Conservation (phyloP, 2,888 invertebrate species). For the Oconnorella tubifera region DNA sequence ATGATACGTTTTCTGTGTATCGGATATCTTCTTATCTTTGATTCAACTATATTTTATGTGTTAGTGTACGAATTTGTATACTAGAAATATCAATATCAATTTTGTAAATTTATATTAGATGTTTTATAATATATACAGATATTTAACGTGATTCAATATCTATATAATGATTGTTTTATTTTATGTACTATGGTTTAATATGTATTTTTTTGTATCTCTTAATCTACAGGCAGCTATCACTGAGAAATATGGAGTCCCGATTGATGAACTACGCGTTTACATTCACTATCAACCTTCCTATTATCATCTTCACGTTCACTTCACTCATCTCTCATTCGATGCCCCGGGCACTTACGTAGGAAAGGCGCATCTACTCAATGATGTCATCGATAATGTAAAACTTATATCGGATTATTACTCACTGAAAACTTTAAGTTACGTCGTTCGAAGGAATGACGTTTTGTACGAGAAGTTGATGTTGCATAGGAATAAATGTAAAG, state of each 20-base stretch:
- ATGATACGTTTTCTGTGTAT: no score
- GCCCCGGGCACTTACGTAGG: conserved; percentile 72
- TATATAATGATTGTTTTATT: neutral
- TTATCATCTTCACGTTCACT: conserved; percentile 93
- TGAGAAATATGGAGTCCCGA: conserved; percentile 70
- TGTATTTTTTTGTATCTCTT: neutral
- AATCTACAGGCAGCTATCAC: conserved; percentile 67
- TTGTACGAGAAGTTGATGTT: neutral
- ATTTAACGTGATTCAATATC: neutral
- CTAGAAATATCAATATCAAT: no score
- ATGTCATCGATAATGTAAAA: conserved; percentile 86
- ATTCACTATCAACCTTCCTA: conserved; percentile 95
- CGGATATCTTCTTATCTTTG: no score
- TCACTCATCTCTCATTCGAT: conserved; percentile 64
- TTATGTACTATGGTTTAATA: neutral
- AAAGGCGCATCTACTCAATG: conserved; percentile 79
- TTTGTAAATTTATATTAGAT: no score
- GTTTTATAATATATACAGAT: no score
- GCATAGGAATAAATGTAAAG: neutral
- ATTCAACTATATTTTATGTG: no score
- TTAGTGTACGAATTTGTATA: no score
- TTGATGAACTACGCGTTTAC: conserved; percentile 71
- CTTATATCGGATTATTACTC: conserved; percentile 78
- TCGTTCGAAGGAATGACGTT: neutral
- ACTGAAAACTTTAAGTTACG: conserved; percentile 65